Conservation (phyloP, 2,888 invertebrate genomes). For the Tetrapedia diversipes region DNA sequence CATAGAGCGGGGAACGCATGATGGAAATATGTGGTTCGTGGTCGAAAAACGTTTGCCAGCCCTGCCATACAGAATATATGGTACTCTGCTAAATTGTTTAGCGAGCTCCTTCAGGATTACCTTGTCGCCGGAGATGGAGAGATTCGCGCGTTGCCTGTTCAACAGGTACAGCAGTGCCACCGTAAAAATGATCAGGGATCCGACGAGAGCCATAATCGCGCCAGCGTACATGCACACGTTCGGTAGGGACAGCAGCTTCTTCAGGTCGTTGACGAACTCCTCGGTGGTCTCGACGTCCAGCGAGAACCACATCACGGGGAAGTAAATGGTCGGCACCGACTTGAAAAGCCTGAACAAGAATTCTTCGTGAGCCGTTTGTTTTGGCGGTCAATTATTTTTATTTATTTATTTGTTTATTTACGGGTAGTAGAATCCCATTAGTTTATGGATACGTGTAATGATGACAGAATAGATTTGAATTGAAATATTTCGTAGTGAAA, state of each 20-base stretch:
- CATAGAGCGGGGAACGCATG: too few relatives aligned
- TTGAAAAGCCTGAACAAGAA: constrained; percentile 85
- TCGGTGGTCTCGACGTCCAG: constrained; percentile 87
- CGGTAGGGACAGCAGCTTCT: constrained; percentile 84
- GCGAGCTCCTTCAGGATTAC: too few relatives aligned
- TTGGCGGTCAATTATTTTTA: too few relatives aligned
- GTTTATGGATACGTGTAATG: too few relatives aligned
- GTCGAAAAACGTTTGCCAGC: not conserved
- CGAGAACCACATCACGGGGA: constrained; percentile 92
- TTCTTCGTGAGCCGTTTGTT: not conserved
- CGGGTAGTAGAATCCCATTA: too few relatives aligned
- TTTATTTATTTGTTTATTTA: too few relatives aligned
- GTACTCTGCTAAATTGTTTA: too few relatives aligned
- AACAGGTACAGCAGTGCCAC: constrained; percentile 68
- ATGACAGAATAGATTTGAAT: too few relatives aligned
- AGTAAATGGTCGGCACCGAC: constrained; percentile 87
- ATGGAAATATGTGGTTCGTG: too few relatives aligned
- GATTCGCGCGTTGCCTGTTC: constrained; percentile 60
- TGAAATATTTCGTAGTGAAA: too few relatives aligned
- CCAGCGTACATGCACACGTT: constrained; percentile 84
- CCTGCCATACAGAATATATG: too few relatives aligned
- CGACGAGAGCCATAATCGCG: constrained; percentile 82
- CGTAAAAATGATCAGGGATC: constrained; percentile 74
- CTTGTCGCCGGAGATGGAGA: constrained; percentile 17
- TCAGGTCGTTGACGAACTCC: constrained; percentile 85